Conservation (phyloP, 2,888 invertebrate genomes). For the Labia minor region DNA sequence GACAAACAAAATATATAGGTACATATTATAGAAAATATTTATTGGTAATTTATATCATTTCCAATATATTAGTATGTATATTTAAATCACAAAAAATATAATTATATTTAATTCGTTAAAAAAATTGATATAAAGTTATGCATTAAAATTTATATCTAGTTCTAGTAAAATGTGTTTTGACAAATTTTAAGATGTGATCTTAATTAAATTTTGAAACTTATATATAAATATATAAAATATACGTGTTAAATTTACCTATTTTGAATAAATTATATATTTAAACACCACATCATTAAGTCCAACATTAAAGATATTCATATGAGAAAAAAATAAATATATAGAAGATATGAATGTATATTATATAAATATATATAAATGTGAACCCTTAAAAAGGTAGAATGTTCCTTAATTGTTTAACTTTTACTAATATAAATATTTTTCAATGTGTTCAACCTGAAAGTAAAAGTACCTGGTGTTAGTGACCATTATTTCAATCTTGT, state of each 20-base stretch:
- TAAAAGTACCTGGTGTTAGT: background rate
- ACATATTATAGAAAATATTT: no score
- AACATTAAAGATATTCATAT: background rate
- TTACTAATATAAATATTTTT: background rate
- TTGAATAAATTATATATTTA: background rate
- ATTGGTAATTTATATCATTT: no score
- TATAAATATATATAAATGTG: slow-evolving; percentile 3
- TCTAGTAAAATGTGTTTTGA: slow-evolving; percentile 13
- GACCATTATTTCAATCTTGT: background rate
- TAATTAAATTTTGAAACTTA: background rate
- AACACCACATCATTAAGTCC: background rate
- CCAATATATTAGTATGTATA: no score
- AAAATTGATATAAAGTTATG: slow-evolving; percentile 13
- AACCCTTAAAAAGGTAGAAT: slow-evolving; percentile 1
- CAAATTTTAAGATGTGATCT: background rate
- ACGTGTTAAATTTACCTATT: slow-evolving; percentile 13
- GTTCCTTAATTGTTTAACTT: slow-evolving; percentile 13
- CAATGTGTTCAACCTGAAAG: background rate
- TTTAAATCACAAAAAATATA: no score
- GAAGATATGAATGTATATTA: background rate
- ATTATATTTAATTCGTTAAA: no score
- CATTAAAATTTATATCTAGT: slow-evolving; percentile 18
- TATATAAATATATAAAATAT: background rate
- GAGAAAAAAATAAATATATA: background rate
- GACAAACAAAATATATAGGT: no score